Base-by-base conservation (phyloP, 2,797 vertebrate genomes). In the Mionectes olivaceus region DNA sequence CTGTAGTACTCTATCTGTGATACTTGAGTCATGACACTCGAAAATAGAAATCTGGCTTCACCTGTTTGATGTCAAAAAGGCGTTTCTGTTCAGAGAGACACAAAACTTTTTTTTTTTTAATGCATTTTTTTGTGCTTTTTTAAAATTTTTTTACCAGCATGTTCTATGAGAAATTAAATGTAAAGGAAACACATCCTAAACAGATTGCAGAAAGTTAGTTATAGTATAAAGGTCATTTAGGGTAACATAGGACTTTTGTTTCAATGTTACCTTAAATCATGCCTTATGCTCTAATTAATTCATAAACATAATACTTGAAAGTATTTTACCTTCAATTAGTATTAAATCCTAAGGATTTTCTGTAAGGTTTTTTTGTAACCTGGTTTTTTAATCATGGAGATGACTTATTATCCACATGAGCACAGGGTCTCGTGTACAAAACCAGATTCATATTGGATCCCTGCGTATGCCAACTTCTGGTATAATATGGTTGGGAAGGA, bases 361-460 rank as follows among this genome's bases (percentile, higher is more conserved):
- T 96, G 97, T 98, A 96, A 98, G 97, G 94, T 82, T 96, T 97
- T 97, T 98, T 96, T 96, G 95, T 95, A 97, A 97, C 98, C 97
- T 97, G 37, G 13, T 94, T 95, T 95, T 96, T 96, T 93, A 90
- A 61, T 81, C 44, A 19, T 69, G 86, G 67, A 83, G 83, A 86
- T 83, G 41, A 77, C 37, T 85, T 95, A n/a, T 47, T 95, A 82
- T 35, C 87, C 91, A 91, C 93, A 92, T 94, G 92, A 98, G 70
- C 80, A 79, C 83, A 53, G 90, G 91, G 96, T 94, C 98, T 98
- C 98, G 95, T 98, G 97, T 97, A 59, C 95, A 94, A 93, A 95
- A 94, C 52, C 97, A 87, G 99, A 99, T 99, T 98, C 99, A 99
- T 96, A 98, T 99, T 99, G 99, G 97, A 99, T 98, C 98, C 98